Conservation (phyloP, 1,140 invertebrate species). For the Drepana arcuata region DNA sequence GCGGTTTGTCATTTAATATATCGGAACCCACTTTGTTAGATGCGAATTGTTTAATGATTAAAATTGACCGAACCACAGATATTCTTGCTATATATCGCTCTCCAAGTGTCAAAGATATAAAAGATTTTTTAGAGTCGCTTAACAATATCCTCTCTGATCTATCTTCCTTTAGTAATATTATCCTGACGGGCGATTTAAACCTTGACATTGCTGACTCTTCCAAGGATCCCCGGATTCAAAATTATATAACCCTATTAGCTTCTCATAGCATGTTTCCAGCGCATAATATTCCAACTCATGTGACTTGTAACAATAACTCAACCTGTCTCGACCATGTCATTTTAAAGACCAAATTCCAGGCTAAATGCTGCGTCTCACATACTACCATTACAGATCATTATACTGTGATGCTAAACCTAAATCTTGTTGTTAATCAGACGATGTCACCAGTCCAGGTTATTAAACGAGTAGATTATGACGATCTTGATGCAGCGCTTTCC, state of each 20-base stretch:
- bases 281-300: conserved; percentile 2
- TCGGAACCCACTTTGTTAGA: conserved; percentile 1
- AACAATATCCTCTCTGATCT: not conserved
- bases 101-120: conserved; percentile 3
- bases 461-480: too few species aligned
- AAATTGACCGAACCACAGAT: not conserved
- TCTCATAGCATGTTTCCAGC: conserved; percentile 2
- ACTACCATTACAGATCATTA: conserved; percentile 1
- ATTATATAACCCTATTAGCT: conserved; percentile 3
- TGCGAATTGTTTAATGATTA: conserved; percentile 2
- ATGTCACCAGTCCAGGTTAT: too few species aligned
- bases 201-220: conserved; percentile 1
- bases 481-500: too few species aligned
- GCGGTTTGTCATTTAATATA: not conserved
- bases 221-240: not conserved
- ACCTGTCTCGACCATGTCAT: conserved; percentile 6
- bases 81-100: conserved; percentile 11
- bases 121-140: conserved; percentile 2
- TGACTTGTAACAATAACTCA: not conserved
- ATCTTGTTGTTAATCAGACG: too few species aligned
- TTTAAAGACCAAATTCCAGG: not conserved
- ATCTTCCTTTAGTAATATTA: not conserved
- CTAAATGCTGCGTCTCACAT: not conserved
- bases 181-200: conserved; percentile 4
- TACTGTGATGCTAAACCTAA: not conserved